phyloP scores from a whole-genome alignment of 2,113 vertebrate genomes.

The Columba janthina region DNA sequence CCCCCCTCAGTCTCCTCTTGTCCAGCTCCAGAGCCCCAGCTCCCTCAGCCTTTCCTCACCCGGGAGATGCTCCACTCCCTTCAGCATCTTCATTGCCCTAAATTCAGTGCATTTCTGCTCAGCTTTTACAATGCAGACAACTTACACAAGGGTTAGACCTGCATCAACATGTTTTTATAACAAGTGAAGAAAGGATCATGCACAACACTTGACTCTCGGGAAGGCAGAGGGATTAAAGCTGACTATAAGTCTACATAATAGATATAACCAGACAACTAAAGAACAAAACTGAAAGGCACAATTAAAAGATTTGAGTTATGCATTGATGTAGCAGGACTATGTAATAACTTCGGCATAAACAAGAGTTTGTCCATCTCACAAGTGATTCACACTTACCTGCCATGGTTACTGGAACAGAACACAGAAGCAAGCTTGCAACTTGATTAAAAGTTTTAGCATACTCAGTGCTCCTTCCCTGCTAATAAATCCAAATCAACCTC shows the following conservation, averaged over 20 bases:
- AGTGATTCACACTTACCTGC: background rate
- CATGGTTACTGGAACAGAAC: background rate
- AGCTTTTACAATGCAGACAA: background rate
- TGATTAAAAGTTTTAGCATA: background rate
- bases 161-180: background rate
- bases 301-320: background rate
- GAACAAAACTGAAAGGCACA: background rate
- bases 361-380: background rate
- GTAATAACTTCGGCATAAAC: background rate
- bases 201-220: background rate
- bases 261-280: background rate
- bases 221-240: background rate
- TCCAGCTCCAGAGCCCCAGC: too few species aligned
- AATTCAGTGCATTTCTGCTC: background rate
- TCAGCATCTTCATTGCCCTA: too few species aligned
- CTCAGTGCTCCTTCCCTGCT: background rate
- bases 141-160: background rate
- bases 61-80: too few species aligned
- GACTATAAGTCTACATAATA: background rate
- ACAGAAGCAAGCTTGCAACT: background rate
- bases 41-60: too few species aligned
- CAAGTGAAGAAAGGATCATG: background rate
- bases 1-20: too few species aligned
- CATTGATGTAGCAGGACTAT: background rate
- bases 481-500: background rate